Base-by-base conservation (phyloP, 2,888 invertebrate genomes). In the Cephus pygmeus region DNA sequence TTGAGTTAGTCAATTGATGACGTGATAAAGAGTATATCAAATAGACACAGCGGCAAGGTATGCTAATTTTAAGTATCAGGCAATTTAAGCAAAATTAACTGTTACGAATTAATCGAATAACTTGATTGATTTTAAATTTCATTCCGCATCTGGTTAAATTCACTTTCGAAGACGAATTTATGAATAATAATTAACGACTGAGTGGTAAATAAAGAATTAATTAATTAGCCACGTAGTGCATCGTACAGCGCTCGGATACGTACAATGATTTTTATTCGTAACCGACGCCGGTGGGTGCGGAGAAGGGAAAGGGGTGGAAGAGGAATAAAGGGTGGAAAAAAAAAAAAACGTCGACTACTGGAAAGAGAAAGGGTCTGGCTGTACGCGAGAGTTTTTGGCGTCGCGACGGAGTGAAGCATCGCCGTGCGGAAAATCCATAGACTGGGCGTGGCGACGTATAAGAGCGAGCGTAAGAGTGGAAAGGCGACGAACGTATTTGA, bases 401-500 rank as follows among this genome's bases (percentile, higher is more conserved):
- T 88, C 89, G 88, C 88, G 88, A 84, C 90, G 88, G 79, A 85
- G 83, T 89, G 86, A 84, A 88, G 89, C 56, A 56, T 79, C 84
- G 84, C 79, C 80, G 80, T 81, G 82, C 79, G 76, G 82, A 85
- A 87, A 89, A 90, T 89, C 90, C 87, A 89, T 90, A 90, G 85
- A 83, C 76, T 79, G 77, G 78, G 79, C 81, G 76, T 34, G 73
- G 30, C 69, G 71, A 34, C 34, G 68, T 40, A 69, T 69, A 68
- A 75, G 40, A 56, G 35, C 33, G 69, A 12, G 56, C 56, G 23
- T 56, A 23, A 23, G 23, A 23, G 56, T 56, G 9, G 23, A 73
- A 56, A 34, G 36, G 69, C 33, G 23, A 31, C 69, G 69, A 73
- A 69, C 73, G 68, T 31, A 80, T 80, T 77, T 80, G 77, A 80